These are phyloP conservation scores for Pristionchus exspectatus DNA, from an alignment of 2,888 invertebrate genomes.

Conservation along the genomic window DNA sequence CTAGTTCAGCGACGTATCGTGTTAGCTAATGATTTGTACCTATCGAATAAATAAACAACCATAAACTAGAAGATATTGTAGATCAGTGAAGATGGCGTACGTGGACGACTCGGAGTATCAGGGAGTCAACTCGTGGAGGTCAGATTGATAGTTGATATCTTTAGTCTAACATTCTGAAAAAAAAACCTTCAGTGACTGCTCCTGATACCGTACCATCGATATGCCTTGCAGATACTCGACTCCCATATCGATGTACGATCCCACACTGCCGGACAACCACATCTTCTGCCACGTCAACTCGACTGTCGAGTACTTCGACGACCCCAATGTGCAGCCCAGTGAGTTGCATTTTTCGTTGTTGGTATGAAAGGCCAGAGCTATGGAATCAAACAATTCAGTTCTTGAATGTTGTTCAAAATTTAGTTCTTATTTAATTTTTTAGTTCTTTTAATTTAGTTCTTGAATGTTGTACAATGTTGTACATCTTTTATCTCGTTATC, in stretches of 20 bases:
- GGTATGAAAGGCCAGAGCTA: too few relatives aligned
- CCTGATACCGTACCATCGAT: neutral
- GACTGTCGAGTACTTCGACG: slow-evolving; percentile 72
- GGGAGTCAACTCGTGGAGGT: slow-evolving; percentile 55
- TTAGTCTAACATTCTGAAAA: too few relatives aligned
- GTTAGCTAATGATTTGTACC: neutral
- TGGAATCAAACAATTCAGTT: too few relatives aligned
- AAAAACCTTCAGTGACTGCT: neutral
- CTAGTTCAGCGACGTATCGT: too few relatives aligned
- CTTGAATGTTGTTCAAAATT: too few relatives aligned
- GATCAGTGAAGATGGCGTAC: slow-evolving; percentile 52
- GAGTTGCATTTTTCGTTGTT: slow-evolving; percentile 21
- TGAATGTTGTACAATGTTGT: too few relatives aligned
- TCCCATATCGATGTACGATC: slow-evolving; percentile 64
- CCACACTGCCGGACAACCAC: slow-evolving; percentile 63
- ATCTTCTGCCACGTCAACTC: slow-evolving; percentile 73
- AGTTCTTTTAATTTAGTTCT: too few relatives aligned
- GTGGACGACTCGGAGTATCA: slow-evolving; percentile 46
- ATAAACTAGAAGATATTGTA: neutral
- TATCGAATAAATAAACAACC: neutral
- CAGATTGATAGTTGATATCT: neutral
- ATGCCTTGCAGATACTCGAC: slow-evolving; percentile 30
- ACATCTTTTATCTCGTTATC: neutral
- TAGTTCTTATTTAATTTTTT: too few relatives aligned
- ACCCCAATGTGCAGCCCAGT: slow-evolving; percentile 70